Evolutionary conservation across 2,797 vertebrate genomes (phyloP).

Genomic region (Phrynocephalus vlangalii): DNA sequence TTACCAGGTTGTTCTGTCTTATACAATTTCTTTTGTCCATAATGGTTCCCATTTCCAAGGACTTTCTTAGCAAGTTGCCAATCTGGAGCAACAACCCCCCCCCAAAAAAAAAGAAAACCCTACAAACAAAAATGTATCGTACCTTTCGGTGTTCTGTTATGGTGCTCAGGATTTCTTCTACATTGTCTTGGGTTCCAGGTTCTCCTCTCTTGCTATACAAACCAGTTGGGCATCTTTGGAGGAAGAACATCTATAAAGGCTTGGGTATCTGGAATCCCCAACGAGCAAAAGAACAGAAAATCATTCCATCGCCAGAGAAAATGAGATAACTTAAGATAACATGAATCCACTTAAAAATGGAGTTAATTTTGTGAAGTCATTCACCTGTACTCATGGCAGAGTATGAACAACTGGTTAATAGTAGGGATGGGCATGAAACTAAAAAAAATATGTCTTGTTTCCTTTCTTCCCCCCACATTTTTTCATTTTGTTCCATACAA

Average conservation of each 20-base stretch:
- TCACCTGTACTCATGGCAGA: not conserved
- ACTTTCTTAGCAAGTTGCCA: constrained; percentile 65
- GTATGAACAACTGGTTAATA: not conserved
- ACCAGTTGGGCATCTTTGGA: not conserved
- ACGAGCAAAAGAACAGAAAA: not conserved
- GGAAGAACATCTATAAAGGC: not conserved
- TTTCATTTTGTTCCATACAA: too few relatives aligned
- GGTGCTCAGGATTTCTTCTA: constrained; percentile 35
- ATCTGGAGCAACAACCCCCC: not conserved
- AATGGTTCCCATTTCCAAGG: constrained; percentile 68
- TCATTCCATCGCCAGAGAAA: not conserved
- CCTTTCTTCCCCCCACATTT: too few relatives aligned
- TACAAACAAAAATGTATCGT: constrained; percentile 41
- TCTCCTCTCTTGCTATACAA: constrained; percentile 7
- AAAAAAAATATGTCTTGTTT: too few relatives aligned
- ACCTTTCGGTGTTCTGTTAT: constrained; percentile 34
- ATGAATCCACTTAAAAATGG: not conserved
- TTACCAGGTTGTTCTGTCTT: constrained; percentile 65
- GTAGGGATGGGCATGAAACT: not conserved
- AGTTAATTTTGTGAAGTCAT: not conserved
- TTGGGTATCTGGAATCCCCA: not conserved
- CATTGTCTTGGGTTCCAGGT: constrained; percentile 5
- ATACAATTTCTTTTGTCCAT: constrained; percentile 55
- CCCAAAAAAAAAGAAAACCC: too few relatives aligned
- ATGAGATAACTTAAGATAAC: not conserved